Evolutionary conservation across 2,888 invertebrate species (phyloP).

Genomic region (Ecliptopera silaceata): DNA sequence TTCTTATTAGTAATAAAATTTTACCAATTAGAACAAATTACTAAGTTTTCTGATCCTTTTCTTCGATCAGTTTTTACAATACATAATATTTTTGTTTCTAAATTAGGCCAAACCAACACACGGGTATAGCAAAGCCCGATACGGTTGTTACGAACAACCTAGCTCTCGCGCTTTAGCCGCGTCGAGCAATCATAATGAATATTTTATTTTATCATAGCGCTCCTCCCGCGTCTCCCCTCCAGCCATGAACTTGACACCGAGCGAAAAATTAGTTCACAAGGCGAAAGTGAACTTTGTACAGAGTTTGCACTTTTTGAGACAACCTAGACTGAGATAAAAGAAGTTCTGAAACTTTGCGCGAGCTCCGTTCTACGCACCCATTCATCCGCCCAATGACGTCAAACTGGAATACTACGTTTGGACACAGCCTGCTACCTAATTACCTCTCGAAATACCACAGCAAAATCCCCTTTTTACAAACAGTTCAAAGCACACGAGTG

Average conservation of each 20-base stretch:
- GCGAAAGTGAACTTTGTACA: constrained; percentile 81
- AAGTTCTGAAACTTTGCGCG: constrained; percentile 54
- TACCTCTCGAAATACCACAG: constrained; percentile 57
- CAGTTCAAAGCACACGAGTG: constrained; percentile 63
- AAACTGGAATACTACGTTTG: constrained; percentile 2
- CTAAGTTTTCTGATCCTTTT: no score
- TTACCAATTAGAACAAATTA: no score
- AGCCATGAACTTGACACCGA: constrained; percentile 82
- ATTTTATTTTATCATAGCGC: constrained; percentile 81
- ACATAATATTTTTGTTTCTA: background rate
- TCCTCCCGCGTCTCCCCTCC: constrained; percentile 43
- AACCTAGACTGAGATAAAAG: constrained; percentile 79
- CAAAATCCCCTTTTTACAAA: constrained; percentile 49
- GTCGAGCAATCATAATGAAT: constrained; percentile 81
- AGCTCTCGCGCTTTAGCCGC: constrained; percentile 70
- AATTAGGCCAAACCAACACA: background rate
- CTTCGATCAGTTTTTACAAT: no score
- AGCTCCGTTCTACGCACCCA: constrained; percentile 35
- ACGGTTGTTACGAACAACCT: constrained; percentile 42
- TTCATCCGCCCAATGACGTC: constrained; percentile 31
- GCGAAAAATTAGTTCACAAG: constrained; percentile 83
- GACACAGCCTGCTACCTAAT: constrained; percentile 26
- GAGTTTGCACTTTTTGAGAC: constrained; percentile 80
- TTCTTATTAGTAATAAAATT: no score
- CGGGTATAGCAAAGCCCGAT: constrained; percentile 43